Base-by-base conservation (phyloP, 2,113 vertebrate genomes). In the Amphiprion ocellaris region DNA sequence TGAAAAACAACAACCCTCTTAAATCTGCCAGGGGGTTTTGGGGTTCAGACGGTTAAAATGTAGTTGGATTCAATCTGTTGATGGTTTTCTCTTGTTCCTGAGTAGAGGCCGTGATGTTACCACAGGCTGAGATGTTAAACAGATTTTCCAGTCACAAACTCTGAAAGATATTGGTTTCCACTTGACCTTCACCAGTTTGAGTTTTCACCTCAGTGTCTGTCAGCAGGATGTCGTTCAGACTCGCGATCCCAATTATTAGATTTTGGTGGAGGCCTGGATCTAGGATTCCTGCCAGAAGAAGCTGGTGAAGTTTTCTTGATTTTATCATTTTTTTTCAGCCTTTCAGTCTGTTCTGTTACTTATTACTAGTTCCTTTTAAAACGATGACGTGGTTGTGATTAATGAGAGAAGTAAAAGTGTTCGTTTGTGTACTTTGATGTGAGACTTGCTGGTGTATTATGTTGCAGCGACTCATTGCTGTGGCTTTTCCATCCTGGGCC, bases 401-500 rank as follows among this genome's bases (percentile, higher is more conserved):
- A 30, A 72, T 72, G 41, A 26, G 50, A 68, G 60, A 24, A 11
- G 10, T n/a, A 28, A 14, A 46, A 47, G 19, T 54, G 11, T 19
- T 64, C 33, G 23, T 69, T 14, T 46, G 44, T 56, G 3, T 28
- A 10, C 17, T 72, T 47, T 69, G 64, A 63, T 74, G 63, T 70
- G 66, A 12, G 65, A 19, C 58, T 10, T 19, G 64, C 12, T 72
- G 17, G 2, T 68, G 1, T n/a, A 69, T 67, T 60, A 62, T 16
- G 8, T 58, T 74, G 52, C 69, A 49, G 41, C 10, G 10, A 44
- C 4, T 10, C 41, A 44, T 49, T 46, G 49, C 26, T 79, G 69
- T 52, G 70, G 66, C 60, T 63, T 62, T 64, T 60, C 14, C 41
- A 44, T 44, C 12, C 41, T 44, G 41, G 41, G 11, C 41, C 69